These are phyloP conservation scores for Crotophaga sulcirostris DNA, from an alignment of 2,113 vertebrate genomes.

Conservation along the genomic window DNA sequence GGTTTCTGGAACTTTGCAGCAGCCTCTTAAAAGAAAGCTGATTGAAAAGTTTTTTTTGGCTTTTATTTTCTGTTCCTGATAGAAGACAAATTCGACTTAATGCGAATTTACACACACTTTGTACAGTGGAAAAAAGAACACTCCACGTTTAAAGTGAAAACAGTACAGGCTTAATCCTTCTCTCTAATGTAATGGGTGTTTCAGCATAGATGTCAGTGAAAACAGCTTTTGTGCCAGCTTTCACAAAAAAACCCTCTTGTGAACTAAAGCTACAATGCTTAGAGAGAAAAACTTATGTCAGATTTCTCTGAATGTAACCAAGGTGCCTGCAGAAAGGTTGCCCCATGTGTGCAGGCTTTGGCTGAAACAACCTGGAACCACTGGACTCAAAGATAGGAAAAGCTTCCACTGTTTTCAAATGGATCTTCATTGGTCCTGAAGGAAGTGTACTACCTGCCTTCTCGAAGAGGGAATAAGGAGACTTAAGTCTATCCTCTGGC, in stretches of 20 bases:
- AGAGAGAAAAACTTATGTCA: not conserved
- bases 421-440: not conserved
- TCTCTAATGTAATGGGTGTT: not conserved
- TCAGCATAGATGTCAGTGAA: rapidly evolving
- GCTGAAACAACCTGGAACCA: not conserved
- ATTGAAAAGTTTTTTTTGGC: not conserved
- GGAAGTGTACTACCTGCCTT: not conserved
- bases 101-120: not conserved
- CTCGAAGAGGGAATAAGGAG: not conserved
- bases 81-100: not conserved
- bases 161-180: not conserved
- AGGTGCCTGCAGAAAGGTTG: not conserved
- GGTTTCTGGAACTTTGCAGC: not conserved
- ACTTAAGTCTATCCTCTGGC: not conserved
- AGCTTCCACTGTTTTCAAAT: not conserved
- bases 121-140: not conserved
- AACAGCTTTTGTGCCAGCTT: not conserved
- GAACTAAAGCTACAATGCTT: not conserved
- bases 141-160: not conserved
- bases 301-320: not conserved
- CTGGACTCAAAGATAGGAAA: not conserved
- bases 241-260: not conserved
- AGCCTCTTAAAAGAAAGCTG: not conserved
- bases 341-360: not conserved
- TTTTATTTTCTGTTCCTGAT: not conserved